Base-by-base conservation (phyloP, 1,140 invertebrate species). In the Drosophila nebulosa region DNA sequence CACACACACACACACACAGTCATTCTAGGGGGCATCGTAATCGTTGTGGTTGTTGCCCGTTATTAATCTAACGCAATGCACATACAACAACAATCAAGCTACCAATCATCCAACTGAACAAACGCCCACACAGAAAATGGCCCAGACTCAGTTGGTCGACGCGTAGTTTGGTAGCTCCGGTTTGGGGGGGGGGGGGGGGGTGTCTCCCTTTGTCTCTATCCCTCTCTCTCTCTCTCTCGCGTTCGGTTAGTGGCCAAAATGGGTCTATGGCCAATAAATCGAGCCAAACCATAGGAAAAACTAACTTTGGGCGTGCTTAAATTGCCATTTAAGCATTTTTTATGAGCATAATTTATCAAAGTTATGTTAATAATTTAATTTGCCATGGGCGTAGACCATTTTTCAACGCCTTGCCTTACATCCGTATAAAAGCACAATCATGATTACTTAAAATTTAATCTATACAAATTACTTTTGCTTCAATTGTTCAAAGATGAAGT, bases 311-410 rank as follows among this genome's bases (percentile, higher is more conserved):
- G 81, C 83, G 81, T 85, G 85, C 74, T 88, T 81, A 85, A 85
- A 85, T 85, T 85, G 83, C 83, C 83, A 83, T 86, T 85, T 85
- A 88, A 86, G 74, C 83, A 75, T 78, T 85, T 86, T 86, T 86
- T 86, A 86, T 86, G 83, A 83, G 83, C 83, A 78, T 88, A 69
- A 86, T 86, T 86, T 86, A 86, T 86, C 83, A 86, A 86, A 86
- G 81, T 88, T 86, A 81, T 59, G 74, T 85, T 88, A 81, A 88
- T 85, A 81, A 85, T 85, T 85, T 88, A 18, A 21, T 46, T 46
- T 27, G 16, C 1, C 64, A 61, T 4, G 51, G 39, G 39, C 39
- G 39, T 46, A 46, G 16, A 21, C 3, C 6, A 46, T 36, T n/a
- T 36, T 4, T 36, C 35, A 36, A 36, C 2, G 3, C 9, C 10